Evolutionary conservation across 2,888 invertebrate species (phyloP).

Genomic region (Exocentrus adspersus): DNA sequence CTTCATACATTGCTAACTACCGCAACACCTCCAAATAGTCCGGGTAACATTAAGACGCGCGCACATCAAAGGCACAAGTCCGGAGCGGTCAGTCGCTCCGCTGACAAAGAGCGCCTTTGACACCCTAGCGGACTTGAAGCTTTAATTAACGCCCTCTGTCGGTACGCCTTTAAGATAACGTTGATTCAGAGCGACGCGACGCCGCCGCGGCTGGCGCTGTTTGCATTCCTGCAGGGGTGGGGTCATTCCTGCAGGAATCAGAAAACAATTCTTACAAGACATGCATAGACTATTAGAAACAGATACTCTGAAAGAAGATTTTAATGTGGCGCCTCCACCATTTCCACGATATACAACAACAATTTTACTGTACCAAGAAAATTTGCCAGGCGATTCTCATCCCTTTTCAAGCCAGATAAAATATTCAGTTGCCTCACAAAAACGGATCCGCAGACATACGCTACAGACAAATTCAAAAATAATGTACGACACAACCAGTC

Average conservation of each 20-base stretch:
- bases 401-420: neutral
- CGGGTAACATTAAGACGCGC: slow-evolving; percentile 63
- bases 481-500: slow-evolving; percentile 58
- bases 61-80: slow-evolving; percentile 61
- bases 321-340: no score
- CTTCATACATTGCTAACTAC: slow-evolving; percentile 62
- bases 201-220: slow-evolving; percentile 33
- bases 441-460: slow-evolving; percentile 53
- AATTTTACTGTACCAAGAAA: no score
- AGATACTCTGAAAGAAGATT: no score
- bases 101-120: slow-evolving; percentile 63
- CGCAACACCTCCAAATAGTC: slow-evolving; percentile 63
- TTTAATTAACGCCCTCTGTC: slow-evolving; percentile 63
- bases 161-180: slow-evolving; percentile 59
- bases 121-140: slow-evolving; percentile 62
- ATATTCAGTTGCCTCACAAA: neutral
- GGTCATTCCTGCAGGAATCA: no score
- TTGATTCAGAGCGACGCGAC: slow-evolving; percentile 45
- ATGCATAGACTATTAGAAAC: no score
- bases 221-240: slow-evolving; percentile 32
- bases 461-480: slow-evolving; percentile 61
- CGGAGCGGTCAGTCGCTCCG: slow-evolving; percentile 60
- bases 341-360: no score
- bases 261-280: no score
- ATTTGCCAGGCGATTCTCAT: no score